Evolutionary conservation across 2,113 vertebrate species (phyloP).

Genomic region (Coryphaenoides rupestris): DNA sequence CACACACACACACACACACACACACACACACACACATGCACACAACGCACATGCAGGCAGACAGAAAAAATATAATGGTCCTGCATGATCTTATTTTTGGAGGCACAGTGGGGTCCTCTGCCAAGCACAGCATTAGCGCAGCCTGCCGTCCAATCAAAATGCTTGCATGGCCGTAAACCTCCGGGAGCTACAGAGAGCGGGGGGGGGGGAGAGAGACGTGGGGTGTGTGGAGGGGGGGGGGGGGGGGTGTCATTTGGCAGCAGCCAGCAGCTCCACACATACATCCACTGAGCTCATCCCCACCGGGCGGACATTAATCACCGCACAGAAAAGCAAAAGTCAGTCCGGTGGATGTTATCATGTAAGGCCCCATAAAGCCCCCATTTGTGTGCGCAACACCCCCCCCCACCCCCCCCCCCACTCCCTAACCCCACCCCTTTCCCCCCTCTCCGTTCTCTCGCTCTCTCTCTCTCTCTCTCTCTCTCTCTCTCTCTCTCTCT

Average conservation of each 20-base stretch:
- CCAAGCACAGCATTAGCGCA: slow-evolving; percentile 73
- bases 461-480: too few relatives aligned
- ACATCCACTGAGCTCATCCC: slow-evolving; percentile 81
- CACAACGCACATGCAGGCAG: too few relatives aligned
- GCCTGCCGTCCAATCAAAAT: slow-evolving; percentile 78
- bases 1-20: slow-evolving; percentile 14
- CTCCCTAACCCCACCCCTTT: slow-evolving; percentile 7
- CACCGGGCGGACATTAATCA: slow-evolving; percentile 84
- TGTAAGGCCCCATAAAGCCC: slow-evolving; percentile 74
- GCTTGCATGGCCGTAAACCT: slow-evolving; percentile 82
- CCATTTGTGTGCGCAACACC: slow-evolving; percentile 59
- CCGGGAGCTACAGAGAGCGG: slow-evolving; percentile 75
- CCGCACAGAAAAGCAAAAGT: slow-evolving; percentile 75
- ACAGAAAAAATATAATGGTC: slow-evolving; percentile 58
- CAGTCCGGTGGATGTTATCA: slow-evolving; percentile 78
- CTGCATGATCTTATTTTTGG: slow-evolving; percentile 68
- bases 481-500: too few relatives aligned
- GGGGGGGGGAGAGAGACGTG: slow-evolving; percentile 71
- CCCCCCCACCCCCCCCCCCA: slow-evolving; percentile 57
- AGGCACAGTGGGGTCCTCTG: slow-evolving; percentile 63
- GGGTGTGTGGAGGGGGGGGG: slow-evolving; percentile 70
- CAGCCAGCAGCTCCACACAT: slow-evolving; percentile 74
- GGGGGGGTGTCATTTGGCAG: slow-evolving; percentile 67
- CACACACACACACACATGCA: slow-evolving; percentile 26
- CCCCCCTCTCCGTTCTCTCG: too few relatives aligned